Percentiles rank a stretch among this genome's conserved stretches.
phyloP scores from a whole-genome alignment of 1,140 invertebrate species.

The Dendroctonus ponderosae region DNA sequence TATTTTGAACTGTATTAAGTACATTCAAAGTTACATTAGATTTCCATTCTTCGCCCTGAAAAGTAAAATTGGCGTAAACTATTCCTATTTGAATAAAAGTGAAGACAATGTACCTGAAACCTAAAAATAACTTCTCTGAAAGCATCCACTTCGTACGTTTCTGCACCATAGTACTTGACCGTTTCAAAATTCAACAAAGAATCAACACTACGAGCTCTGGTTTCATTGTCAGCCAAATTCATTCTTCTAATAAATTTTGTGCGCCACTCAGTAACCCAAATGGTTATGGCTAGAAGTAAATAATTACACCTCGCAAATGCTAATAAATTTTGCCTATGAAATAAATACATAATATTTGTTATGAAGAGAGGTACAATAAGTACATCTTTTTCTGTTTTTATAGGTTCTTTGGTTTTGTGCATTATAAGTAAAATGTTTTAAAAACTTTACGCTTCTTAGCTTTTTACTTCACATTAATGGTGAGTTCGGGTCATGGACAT shows the following conservation, averaged over 20 bases:
- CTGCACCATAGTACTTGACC: conserved; percentile 95
- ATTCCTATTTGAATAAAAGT: not conserved
- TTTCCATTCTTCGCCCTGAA: conserved; percentile 81
- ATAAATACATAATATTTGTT: not conserved
- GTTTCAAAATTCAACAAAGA: conserved; percentile 98
- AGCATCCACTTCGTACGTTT: conserved; percentile 82
- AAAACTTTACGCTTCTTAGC: too few species aligned
- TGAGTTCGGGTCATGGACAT: too few species aligned
- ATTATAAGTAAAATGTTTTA: too few species aligned
- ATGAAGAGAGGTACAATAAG: not conserved
- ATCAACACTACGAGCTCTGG: conserved; percentile 88
- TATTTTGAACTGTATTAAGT: conserved; percentile 85
- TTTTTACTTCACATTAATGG: too few species aligned
- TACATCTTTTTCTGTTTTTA: too few species aligned
- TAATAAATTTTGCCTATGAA: not conserved
- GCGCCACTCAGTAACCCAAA: conserved; percentile 91
- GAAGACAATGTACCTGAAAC: conserved; percentile 65
- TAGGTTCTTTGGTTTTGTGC: too few species aligned
- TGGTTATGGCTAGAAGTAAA: conserved; percentile 69
- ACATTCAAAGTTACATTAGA: conserved; percentile 82
- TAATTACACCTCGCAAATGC: not conserved
- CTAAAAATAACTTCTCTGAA: conserved; percentile 79
- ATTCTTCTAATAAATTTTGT: conserved; percentile 90
- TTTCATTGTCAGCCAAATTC: conserved; percentile 91
- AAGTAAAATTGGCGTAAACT: not conserved